phyloP scores from a whole-genome alignment of 2,888 invertebrate species.

The Cetonia aurata region DNA sequence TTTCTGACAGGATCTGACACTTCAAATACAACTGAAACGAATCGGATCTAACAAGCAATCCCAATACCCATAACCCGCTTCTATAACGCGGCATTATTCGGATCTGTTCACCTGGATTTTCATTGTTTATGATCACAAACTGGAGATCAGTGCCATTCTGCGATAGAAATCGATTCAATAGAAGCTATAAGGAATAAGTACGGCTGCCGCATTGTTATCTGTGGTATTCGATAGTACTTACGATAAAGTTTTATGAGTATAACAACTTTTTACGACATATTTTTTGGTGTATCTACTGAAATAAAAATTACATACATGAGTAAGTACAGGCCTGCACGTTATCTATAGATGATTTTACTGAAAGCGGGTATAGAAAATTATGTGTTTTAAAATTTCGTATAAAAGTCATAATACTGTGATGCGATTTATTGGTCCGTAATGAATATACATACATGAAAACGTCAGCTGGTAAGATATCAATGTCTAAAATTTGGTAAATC shows the following conservation, averaged over 20 bases:
- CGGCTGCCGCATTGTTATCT: background rate
- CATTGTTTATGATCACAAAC: conserved; percentile 16
- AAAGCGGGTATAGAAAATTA: no score
- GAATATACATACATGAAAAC: no score
- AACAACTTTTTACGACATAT: background rate
- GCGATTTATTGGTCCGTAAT: no score
- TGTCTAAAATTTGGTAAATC: no score
- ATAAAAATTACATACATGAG: no score
- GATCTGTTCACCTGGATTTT: conserved; percentile 1
- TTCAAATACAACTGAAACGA: conserved; percentile 3
- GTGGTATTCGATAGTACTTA: background rate
- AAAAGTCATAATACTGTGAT: no score
- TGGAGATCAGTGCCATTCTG: conserved; percentile 2
- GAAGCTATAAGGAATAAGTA: background rate
- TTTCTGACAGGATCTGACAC: background rate
- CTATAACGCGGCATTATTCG: conserved; percentile 22
- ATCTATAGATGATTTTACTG: no score
- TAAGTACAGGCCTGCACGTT: no score
- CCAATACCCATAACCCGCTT: background rate
- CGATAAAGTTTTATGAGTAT: background rate
- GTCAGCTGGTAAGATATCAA: no score
- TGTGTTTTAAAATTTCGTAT: no score
- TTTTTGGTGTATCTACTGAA: no score
- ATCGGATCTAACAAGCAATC: background rate
- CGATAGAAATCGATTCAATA: conserved; percentile 14